Evolutionary conservation across 1,140 invertebrate species (phyloP), one percentile per base, ranked within the genome.

Genomic region (Telenomus remus): DNA sequence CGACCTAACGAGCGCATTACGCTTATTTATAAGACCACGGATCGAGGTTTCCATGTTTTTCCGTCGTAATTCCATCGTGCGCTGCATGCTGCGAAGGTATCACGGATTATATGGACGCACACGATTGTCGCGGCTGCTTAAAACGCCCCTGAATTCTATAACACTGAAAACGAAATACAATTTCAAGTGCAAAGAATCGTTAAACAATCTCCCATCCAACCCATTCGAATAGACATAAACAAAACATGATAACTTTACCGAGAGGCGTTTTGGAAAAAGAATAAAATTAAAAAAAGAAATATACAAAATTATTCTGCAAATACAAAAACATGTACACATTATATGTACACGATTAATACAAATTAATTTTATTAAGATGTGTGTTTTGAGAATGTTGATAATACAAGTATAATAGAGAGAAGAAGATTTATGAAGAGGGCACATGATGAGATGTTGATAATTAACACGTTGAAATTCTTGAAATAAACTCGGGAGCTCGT

Each of bases 1-100:
- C 80, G 75, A 82, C 75, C 80, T 84, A 83, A 85, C 81, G 77
- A 85, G 81, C 80, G 76, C 71, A 81, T 84, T 82, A 82, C 78
- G 78, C 75, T 85, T 84, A 82, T 86, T 85, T 85, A 84, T 85
- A 85, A 79, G 69, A 59, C 72, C 64, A 53, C 54, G 74, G 75
- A 82, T 82, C 78, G 74, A 50, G 69, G 19, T 80, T 80, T 78
- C 72, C 75, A 78, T 80, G 72, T 81, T 82, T 81, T 76, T 33
- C 81, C 57, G 76, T 60, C 78, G 76, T 80, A 78, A 79, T 81
- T 78, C 75, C 76, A 66, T 55, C 66, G 75, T 72, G 74, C 59
- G 56, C 76, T 63, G 72, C 64, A 76, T 76, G 75, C 71, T 47
- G 63, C 60, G 37, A 63, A 59, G 56, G 47, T 43, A 64, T 49